Conservation (phyloP, 2,113 vertebrate species). For the Dendropsophus ebraccatus region DNA sequence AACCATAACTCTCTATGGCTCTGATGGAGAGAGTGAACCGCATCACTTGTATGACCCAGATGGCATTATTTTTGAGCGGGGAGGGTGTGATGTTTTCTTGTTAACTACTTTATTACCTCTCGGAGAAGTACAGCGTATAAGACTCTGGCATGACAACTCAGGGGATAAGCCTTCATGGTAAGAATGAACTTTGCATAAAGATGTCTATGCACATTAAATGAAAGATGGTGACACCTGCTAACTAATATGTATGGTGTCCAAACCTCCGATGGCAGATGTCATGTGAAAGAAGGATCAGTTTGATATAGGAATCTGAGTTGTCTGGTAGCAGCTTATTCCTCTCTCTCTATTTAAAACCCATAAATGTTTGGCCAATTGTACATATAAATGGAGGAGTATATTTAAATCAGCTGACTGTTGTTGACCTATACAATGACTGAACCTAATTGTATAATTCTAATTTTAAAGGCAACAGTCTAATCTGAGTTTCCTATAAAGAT, state of each 20-base stretch:
- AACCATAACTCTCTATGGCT: slow-evolving; percentile 84
- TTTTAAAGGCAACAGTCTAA: too few species aligned
- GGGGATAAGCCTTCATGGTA: slow-evolving; percentile 87
- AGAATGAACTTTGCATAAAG: background rate
- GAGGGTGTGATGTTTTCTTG: slow-evolving; percentile 86
- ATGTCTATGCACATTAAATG: background rate
- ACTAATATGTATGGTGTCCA: too few species aligned
- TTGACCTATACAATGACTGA: too few species aligned
- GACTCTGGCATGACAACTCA: slow-evolving; percentile 94
- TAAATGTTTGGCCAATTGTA: too few species aligned
- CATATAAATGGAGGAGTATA: background rate
- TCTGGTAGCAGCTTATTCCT: background rate
- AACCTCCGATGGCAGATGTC: too few species aligned
- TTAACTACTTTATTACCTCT: slow-evolving; percentile 90
- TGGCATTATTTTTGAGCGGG: slow-evolving; percentile 85
- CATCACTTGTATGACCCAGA: slow-evolving; percentile 84
- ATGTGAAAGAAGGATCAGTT: too few species aligned
- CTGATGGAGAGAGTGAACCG: slow-evolving; percentile 90
- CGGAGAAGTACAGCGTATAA: slow-evolving; percentile 84
- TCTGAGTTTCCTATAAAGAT: too few species aligned
- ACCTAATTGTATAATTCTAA: too few species aligned
- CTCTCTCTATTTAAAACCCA: background rate
- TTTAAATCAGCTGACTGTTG: too few species aligned
- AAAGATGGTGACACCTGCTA: too few species aligned
- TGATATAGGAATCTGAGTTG: background rate